Evolutionary conservation across 2,797 vertebrate species (phyloP), one percentile per base, ranked within the genome.

Genomic region (Gastrophryne carolinensis): DNA sequence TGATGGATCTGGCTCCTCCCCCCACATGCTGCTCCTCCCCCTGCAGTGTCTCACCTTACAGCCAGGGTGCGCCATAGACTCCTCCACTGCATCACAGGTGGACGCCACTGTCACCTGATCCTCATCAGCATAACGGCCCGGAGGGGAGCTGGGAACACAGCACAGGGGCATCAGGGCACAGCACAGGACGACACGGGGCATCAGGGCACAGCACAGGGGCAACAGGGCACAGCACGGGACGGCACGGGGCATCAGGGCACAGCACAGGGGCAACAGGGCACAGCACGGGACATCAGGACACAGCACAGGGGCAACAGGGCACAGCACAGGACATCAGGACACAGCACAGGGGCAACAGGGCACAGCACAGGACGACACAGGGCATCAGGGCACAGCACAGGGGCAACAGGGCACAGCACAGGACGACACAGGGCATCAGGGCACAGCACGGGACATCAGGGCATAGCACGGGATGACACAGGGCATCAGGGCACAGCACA

Each of bases 41-140:
- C n/a, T 5, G 10, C 35, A 11, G 15, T 13, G 13, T 13, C 73
- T 69, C 41, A 76, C 73, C 73, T 75, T 62, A 3, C 15, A 27
- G 9, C 10, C 44, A 17, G 56, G 56, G 30, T 17, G n/a, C 10
- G 56, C 24, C 3, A 34, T n/a, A 26, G 49, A 34, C 7, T 30
- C 39, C 15, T 8, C 29, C 52, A 52, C 58, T n/a, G 9, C 13
- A 8, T 17, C 3, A 23, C 19, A 9, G 15, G 12, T 21, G 13
- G 27, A n/a, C 19, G 1, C 30, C 24, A 23, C 44, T 23, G 10
- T 30, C 9, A 19, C 13, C 15, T 56, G 12, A 13, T 24, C 49
- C 4, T 4, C 34, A 11, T 23, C 27, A 37, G 17, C 1, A 34
- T 24, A 13, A 8, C 10, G 64, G 17, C 34, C 13, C 2, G 35